These are phyloP conservation scores for Itoplectis maculator DNA, from an alignment of 2,888 invertebrate genomes.

Conservation along the genomic window DNA sequence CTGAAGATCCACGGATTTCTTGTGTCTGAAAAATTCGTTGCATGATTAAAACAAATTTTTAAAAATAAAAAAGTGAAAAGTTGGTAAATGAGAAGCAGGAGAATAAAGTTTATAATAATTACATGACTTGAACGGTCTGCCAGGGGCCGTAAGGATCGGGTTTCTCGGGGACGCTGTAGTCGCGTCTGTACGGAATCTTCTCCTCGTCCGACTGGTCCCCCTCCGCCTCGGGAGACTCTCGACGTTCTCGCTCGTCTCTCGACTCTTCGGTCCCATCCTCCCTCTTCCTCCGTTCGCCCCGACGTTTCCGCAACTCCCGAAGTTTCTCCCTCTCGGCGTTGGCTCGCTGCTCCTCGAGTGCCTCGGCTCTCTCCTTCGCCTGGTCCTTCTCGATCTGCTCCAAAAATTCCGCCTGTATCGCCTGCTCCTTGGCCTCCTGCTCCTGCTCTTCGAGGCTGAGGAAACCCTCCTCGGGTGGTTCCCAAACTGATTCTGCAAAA, in stretches of 20 bases:
- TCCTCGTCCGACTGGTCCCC: constrained; percentile 79
- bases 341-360: constrained; percentile 81
- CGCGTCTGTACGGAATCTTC: constrained; percentile 83
- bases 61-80: not conserved
- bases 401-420: constrained; percentile 84
- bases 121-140: constrained; percentile 89
- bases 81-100: not conserved
- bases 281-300: constrained; percentile 85
- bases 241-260: constrained; percentile 71
- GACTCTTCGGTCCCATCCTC: constrained; percentile 85
- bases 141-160: constrained; percentile 91
- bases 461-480: constrained; percentile 90
- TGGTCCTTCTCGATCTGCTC: constrained; percentile 85
- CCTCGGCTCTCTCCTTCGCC: constrained; percentile 83
- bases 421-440: constrained; percentile 85
- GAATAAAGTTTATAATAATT: constrained; percentile 69
- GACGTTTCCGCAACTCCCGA: constrained; percentile 83
- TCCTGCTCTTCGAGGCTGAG: constrained; percentile 89
- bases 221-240: constrained; percentile 59
- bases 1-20: constrained; percentile 88
- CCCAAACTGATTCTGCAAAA: constrained; percentile 91
- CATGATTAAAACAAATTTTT: constrained; percentile 26
- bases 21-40: constrained; percentile 82
- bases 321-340: constrained; percentile 79
- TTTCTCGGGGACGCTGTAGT: constrained; percentile 87